phyloP scores from a whole-genome alignment of 2,113 vertebrate species.

The Orycteropus afer region DNA sequence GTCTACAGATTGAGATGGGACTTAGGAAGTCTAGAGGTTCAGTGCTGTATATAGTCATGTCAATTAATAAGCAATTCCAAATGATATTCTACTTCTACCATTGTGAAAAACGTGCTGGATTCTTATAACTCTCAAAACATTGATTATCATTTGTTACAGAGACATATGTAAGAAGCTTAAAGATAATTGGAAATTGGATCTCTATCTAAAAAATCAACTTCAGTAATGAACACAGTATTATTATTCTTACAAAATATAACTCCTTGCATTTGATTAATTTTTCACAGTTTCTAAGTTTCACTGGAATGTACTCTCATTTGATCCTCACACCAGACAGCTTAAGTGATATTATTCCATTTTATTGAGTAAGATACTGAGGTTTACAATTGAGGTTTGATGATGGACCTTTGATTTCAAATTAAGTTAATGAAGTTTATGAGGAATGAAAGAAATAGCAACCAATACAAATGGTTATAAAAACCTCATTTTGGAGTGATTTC shows the following conservation, averaged over 20 bases:
- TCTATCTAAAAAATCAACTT: neutral
- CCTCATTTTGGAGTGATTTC: constrained; percentile 5
- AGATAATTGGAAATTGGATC: neutral
- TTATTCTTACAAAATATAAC: neutral
- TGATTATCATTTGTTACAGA: neutral
- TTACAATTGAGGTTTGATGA: neutral
- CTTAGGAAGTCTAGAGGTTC: neutral
- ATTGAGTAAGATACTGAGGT: neutral
- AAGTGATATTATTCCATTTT: neutral
- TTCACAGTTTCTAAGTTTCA: neutral
- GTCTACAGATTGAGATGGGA: neutral
- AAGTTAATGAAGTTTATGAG: neutral
- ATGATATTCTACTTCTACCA: neutral
- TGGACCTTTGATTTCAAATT: neutral
- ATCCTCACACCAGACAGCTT: neutral
- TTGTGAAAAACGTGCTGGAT: neutral
- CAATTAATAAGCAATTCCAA: neutral
- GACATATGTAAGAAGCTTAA: neutral
- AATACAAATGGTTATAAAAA: neutral
- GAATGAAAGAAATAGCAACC: neutral
- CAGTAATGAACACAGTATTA: neutral
- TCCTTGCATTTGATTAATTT: neutral
- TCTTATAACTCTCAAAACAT: neutral
- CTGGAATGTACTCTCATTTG: neutral
- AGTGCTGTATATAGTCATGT: neutral